A percentile compares a stretch with the other conserved stretches of the same genome.
phyloP scores from a whole-genome alignment of 2,888 invertebrate genomes.

The Euplexia lucipara region DNA sequence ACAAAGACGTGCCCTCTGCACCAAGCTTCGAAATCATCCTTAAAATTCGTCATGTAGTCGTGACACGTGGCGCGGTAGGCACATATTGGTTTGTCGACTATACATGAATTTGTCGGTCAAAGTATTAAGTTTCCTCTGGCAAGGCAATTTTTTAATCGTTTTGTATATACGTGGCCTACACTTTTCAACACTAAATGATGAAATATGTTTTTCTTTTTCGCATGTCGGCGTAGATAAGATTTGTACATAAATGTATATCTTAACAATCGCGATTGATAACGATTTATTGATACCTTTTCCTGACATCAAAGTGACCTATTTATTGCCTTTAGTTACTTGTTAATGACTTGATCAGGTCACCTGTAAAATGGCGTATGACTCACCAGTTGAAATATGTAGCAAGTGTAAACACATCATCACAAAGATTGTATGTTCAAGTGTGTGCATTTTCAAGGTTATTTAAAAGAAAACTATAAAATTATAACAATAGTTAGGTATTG shows the following conservation, averaged over 20 bases:
- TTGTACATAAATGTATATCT: constrained; percentile 32
- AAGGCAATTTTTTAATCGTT: background rate
- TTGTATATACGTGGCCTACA: background rate
- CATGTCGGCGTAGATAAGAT: constrained; percentile 13
- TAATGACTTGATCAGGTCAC: constrained; percentile 2
- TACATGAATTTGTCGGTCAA: too few species aligned
- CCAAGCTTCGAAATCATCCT: too few species aligned
- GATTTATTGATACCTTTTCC: constrained; percentile 1
- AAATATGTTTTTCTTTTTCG: constrained; percentile 1
- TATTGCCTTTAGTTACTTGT: background rate
- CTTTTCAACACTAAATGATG: background rate
- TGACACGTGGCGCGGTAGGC: too few species aligned
- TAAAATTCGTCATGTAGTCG: too few species aligned
- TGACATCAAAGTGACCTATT: constrained; percentile 4
- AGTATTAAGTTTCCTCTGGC: too few species aligned
- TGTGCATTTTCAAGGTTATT: background rate
- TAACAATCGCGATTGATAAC: constrained; percentile 17
- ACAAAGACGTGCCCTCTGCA: background rate
- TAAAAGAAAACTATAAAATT: background rate
- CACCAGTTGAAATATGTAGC: background rate
- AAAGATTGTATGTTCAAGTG: constrained; percentile 26
- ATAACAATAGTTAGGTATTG: constrained; percentile 8
- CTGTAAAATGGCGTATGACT: background rate
- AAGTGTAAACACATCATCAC: background rate
- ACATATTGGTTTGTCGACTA: too few species aligned